Base-by-base conservation (phyloP, 2,888 invertebrate genomes). In the Trachelus stipa region DNA sequence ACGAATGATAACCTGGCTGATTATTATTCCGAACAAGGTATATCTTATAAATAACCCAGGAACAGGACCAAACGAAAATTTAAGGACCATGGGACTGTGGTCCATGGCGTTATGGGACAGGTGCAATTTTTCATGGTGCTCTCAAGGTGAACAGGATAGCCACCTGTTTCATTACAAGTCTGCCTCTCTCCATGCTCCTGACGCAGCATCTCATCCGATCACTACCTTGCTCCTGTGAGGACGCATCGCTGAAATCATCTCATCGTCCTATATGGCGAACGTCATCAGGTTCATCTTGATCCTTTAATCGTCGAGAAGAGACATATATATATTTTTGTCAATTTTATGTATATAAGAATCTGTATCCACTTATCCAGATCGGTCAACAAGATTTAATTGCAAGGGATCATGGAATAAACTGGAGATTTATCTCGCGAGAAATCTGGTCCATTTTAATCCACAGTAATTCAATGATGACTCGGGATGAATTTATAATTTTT, bases 141-240 rank as follows among this genome's bases (percentile, higher is more conserved):
- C 79, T 84, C 87, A 87, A 87, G 87, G 87, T 83, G 81, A 86
- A 85, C 87, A 77, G 23, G 69, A 69, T 30, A 30, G 82, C 86
- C 87, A 86, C 86, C 84, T 83, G 85, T 82, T 85, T 82, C 85
- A 82, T 84, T 83, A 83, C 76, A 76, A 76, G 80, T 79, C 79
- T 56, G 76, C 73, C 82, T 80, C 76, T 77, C 77, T 2, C 31
- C 30, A 74, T 69, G 77, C 40, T 76, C 73, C 74, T 75, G 76
- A 73, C 77, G 56, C 73, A 75, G 73, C 79, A 68, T 77, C 76
- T 81, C 77, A 37, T 75, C 74, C 56, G 9, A 30, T 33, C 73
- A 35, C 73, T 56, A 73, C 76, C 69, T 76, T 77, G 68, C 35
- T 68, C 77, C 71, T 76, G 31, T 12, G 73, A 40, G 40, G 15